Evolutionary conservation across 2,797 vertebrate species (phyloP), one percentile per base, ranked within the genome.

Genomic region (Sebastes taczanowskii): DNA sequence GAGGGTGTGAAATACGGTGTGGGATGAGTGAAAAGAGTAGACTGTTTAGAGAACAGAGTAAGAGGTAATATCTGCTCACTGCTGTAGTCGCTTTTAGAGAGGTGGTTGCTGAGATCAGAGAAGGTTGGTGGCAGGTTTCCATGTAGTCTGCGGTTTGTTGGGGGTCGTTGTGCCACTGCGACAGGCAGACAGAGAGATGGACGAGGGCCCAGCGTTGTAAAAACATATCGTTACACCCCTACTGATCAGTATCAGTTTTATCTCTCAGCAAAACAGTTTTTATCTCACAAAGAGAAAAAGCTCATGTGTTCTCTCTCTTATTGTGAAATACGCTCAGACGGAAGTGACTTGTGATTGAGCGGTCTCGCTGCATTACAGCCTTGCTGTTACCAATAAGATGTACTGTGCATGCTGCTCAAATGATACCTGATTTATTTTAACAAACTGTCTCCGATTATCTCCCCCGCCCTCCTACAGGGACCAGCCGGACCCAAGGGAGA

Each of bases 401-500:
- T 64, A 67, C 59, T 83, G 34, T 58, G 32, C 32, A 78, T 87
- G 77, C 64, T 73, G 30, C 66, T 86, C 58, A 42, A 68, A 22
- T 77, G 64, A 83, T 58, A 77, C 52, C 64, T 78, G 84, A 90
- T 90, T 86, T 78, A 91, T 89, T 65, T 75, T 78, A 18, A 84
- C 85, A 81, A 73, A 93, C 89, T 89, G 89, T 84, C 83, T 94
- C 71, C 23, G 2, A 87, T 95, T 91, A 88, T 88, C 82, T 92
- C 60, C 55, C 87, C 64, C 35, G 32, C 35, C 29, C 34, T 52
- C 74, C 88, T 89, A 32, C 91, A 98, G 97, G 97, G 97, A 90
- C 96, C 92, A 83, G 94, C 94, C 25, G 97, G 97, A 93, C 95
- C 94, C 70, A 97, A 97, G 92, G 97, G 97, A 80, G 97, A 98